phyloP scores from a whole-genome alignment of 2,888 invertebrate species.

The Entomobrya proxima region DNA sequence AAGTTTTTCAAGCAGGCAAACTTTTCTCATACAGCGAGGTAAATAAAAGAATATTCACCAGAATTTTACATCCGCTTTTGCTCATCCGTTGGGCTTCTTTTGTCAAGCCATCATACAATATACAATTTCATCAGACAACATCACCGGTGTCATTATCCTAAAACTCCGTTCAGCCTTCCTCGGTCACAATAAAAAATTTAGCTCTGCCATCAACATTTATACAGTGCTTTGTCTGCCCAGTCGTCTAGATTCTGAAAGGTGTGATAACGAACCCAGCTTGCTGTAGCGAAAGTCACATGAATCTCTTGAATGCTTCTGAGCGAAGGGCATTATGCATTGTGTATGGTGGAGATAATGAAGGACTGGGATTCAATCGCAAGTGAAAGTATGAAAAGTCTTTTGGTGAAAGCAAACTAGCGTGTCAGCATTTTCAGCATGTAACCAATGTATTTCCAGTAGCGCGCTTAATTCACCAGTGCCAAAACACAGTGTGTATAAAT shows the following conservation, averaged over 20 bases:
- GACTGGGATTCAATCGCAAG: background rate
- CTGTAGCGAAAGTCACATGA: background rate
- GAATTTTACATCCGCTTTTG: background rate
- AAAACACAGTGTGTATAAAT: too few relatives aligned
- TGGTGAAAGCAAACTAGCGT: background rate
- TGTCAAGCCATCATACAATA: constrained; percentile 1
- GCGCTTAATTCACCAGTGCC: background rate
- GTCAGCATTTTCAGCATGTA: constrained; percentile 2
- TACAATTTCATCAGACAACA: background rate
- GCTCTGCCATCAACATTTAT: background rate
- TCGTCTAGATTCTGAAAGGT: background rate
- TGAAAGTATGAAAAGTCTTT: constrained; percentile 11
- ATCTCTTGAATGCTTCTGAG: too few relatives aligned
- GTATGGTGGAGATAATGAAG: constrained; percentile 4
- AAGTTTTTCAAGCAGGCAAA: too few relatives aligned
- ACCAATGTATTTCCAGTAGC: background rate
- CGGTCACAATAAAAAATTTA: background rate
- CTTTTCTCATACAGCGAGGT: background rate
- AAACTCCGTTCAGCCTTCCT: background rate
- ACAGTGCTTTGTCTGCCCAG: background rate
- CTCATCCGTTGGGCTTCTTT: constrained; percentile 9
- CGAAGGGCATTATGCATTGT: background rate
- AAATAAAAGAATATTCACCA: background rate
- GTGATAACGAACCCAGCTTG: background rate
- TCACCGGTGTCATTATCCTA: background rate